phyloP scores from a whole-genome alignment of 2,797 vertebrate genomes.

The Microtus californicus region DNA sequence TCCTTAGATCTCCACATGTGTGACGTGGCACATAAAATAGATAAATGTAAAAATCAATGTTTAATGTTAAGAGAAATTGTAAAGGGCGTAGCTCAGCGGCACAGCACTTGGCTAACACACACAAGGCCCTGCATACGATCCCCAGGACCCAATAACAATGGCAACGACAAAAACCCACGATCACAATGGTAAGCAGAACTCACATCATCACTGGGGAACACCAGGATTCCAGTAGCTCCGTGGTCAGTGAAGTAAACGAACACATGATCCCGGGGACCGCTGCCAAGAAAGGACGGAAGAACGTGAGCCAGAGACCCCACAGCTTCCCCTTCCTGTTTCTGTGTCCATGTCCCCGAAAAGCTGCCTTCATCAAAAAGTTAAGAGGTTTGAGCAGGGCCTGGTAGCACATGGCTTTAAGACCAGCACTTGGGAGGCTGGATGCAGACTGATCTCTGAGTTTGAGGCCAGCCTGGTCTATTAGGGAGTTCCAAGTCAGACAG shows the following conservation, averaged over 20 bases:
- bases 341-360: not conserved
- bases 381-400: not conserved
- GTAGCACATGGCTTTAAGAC: not conserved
- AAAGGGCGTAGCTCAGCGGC: not conserved
- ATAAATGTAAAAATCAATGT: not conserved
- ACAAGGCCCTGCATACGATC: not conserved
- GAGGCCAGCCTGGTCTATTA: not conserved
- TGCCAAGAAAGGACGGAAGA: conserved; percentile 83
- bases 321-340: not conserved
- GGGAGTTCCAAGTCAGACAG: not conserved
- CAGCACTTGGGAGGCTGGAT: no score
- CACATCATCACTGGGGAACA: conserved; percentile 95
- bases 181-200: conserved; percentile 76
- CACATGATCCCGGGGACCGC: conserved; percentile 95
- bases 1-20: not conserved
- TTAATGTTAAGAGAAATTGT: not conserved
- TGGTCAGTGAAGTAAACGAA: conserved; percentile 99
- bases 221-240: conserved; percentile 94
- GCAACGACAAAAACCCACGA: not conserved
- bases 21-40: not conserved
- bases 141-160: no score
- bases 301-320: not conserved
- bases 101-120: not conserved
- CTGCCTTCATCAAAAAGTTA: not conserved
- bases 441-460: not conserved